Evolutionary conservation across 2,888 invertebrate species (phyloP).

Genomic region (Eucera pruinosa): DNA sequence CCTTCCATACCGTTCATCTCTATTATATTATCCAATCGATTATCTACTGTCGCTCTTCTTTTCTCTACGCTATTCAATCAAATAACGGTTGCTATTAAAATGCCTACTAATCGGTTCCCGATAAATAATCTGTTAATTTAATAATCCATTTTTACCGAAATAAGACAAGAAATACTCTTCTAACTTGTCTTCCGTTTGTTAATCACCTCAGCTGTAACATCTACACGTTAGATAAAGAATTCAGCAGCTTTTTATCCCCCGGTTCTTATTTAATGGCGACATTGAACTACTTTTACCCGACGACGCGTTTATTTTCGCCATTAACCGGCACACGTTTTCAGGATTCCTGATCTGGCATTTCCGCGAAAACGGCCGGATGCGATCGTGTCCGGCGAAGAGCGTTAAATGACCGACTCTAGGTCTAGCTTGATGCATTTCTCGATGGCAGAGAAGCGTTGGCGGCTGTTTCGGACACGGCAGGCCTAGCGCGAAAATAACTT

Average conservation of each 20-base stretch:
- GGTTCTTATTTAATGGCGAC: conserved; percentile 22
- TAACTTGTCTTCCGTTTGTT: too few relatives aligned
- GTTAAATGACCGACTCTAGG: conserved; percentile 50
- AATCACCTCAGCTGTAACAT: too few relatives aligned
- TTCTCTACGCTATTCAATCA: too few relatives aligned
- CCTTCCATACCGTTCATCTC: too few relatives aligned
- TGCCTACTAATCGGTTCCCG: too few relatives aligned
- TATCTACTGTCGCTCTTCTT: too few relatives aligned
- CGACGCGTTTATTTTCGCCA: conserved; percentile 12
- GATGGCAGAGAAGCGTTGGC: conserved; percentile 46
- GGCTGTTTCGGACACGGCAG: conserved; percentile 55
- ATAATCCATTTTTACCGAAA: too few relatives aligned
- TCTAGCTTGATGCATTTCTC: conserved; percentile 54
- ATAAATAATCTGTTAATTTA: too few relatives aligned
- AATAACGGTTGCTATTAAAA: too few relatives aligned
- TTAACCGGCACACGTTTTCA: not conserved
- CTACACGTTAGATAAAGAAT: not conserved
- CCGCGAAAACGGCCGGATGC: conserved; percentile 23
- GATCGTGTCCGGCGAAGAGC: conserved; percentile 5
- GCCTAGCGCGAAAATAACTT: conserved; percentile 72
- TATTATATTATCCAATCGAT: too few relatives aligned
- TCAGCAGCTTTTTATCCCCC: not conserved
- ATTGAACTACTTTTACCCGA: conserved; percentile 39
- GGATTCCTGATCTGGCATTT: conserved; percentile 22
- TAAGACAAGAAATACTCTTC: too few relatives aligned